phyloP scores from a whole-genome alignment of 2,113 vertebrate species.

The Oceanites oceanicus region DNA sequence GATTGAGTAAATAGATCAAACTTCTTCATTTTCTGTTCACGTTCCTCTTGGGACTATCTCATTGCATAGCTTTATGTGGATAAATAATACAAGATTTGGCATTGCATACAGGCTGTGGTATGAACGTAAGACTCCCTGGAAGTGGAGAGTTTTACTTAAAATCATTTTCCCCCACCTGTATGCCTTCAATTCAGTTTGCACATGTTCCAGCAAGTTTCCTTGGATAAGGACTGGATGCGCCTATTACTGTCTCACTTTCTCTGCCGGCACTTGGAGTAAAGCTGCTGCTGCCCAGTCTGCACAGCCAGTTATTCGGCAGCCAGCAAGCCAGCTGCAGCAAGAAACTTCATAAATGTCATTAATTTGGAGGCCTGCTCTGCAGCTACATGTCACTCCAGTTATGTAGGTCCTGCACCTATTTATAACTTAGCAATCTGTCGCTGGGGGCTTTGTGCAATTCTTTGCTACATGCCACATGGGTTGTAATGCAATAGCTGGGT shows the following conservation, averaged over 20 bases:
- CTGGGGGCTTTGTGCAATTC: slow-evolving; percentile 52
- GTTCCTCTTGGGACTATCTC: background rate
- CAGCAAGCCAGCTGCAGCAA: slow-evolving; percentile 21
- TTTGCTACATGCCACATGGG: slow-evolving; percentile 38
- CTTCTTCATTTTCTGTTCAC: background rate
- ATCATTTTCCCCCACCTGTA: background rate
- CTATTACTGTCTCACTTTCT: background rate
- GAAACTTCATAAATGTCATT: slow-evolving; percentile 61
- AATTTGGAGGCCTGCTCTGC: slow-evolving; percentile 47
- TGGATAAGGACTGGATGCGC: background rate
- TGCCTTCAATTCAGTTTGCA: background rate
- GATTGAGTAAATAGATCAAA: background rate
- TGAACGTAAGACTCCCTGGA: background rate
- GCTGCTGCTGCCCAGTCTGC: background rate
- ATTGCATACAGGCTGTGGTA: background rate
- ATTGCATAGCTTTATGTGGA: background rate
- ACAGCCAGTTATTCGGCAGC: background rate
- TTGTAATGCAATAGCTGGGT: slow-evolving; percentile 58
- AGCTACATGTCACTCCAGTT: slow-evolving; percentile 42
- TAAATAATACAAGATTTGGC: background rate
- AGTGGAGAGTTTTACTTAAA: background rate
- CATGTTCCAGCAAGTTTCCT: background rate
- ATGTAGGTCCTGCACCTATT: slow-evolving; percentile 64
- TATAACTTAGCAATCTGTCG: slow-evolving; percentile 62
- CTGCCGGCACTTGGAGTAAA: background rate